Conservation (phyloP, 2,113 vertebrate genomes). For the Gambusia holbrooki region DNA sequence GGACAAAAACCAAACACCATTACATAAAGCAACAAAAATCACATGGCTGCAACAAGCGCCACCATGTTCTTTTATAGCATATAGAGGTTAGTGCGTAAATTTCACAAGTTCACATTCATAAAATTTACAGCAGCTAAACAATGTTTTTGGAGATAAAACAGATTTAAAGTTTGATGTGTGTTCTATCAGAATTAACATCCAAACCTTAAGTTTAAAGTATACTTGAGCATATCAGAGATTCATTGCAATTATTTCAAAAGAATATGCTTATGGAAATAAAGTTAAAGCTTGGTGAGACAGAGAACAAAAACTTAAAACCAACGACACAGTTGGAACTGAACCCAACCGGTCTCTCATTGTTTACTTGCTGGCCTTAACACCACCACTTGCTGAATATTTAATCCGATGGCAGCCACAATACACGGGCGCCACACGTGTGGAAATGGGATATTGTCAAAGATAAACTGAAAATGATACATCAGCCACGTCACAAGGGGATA, state of each 20-base stretch:
- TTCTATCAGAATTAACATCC: background rate
- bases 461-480: slow-evolving; percentile 9
- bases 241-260: background rate
- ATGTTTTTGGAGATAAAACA: background rate
- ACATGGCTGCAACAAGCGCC: background rate
- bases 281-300: background rate
- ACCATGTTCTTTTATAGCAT: background rate
- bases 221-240: background rate
- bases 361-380: slow-evolving; percentile 15
- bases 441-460: slow-evolving; percentile 10
- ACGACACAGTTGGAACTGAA: slow-evolving; percentile 29
- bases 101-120: background rate
- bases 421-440: slow-evolving; percentile 23
- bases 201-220: background rate
- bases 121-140: background rate
- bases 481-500: background rate
- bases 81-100: too few relatives aligned
- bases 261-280: background rate
- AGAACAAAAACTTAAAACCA: slow-evolving; percentile 11
- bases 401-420: slow-evolving; percentile 36
- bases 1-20: background rate
- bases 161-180: background rate
- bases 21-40: too few relatives aligned
- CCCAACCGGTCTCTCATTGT: background rate
- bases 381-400: slow-evolving; percentile 57